Percentiles rank a stretch among this genome's conserved stretches.
phyloP scores from a whole-genome alignment of 2,113 vertebrate genomes.

The Engystomops pustulosus region DNA sequence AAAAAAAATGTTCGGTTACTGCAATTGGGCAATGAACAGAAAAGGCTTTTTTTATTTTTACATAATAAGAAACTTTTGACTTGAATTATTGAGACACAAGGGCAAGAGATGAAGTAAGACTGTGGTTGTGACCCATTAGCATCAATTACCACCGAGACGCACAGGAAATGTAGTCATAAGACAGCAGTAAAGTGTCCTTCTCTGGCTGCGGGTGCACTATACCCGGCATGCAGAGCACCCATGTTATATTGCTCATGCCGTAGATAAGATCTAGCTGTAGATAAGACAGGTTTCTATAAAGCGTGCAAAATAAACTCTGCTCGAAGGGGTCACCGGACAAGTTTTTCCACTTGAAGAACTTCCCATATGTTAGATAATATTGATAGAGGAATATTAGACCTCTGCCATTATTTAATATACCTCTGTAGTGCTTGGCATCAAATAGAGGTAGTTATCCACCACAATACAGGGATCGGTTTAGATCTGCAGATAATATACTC shows the following conservation, averaged over 20 bases:
- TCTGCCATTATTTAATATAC: too few relatives aligned
- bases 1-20: too few relatives aligned
- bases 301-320: background rate
- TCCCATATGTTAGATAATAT: background rate
- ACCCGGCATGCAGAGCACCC: background rate
- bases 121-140: background rate
- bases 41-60: too few relatives aligned
- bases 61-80: background rate
- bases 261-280: background rate
- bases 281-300: background rate
- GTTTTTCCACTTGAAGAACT: background rate
- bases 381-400: too few relatives aligned
- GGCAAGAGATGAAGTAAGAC: constrained; percentile 2
- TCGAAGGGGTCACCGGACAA: background rate
- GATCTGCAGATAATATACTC: too few relatives aligned
- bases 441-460: too few relatives aligned
- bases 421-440: too few relatives aligned
- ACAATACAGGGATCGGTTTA: too few relatives aligned
- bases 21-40: too few relatives aligned
- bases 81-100: constrained; percentile 15
- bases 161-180: constrained; percentile 4
- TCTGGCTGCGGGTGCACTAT: background rate
- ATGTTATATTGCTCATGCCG: background rate
- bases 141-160: background rate
- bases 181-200: background rate